These are phyloP conservation scores for Cyphomyrmex costatus DNA, from an alignment of 1,140 invertebrate genomes.

Conservation along the genomic window DNA sequence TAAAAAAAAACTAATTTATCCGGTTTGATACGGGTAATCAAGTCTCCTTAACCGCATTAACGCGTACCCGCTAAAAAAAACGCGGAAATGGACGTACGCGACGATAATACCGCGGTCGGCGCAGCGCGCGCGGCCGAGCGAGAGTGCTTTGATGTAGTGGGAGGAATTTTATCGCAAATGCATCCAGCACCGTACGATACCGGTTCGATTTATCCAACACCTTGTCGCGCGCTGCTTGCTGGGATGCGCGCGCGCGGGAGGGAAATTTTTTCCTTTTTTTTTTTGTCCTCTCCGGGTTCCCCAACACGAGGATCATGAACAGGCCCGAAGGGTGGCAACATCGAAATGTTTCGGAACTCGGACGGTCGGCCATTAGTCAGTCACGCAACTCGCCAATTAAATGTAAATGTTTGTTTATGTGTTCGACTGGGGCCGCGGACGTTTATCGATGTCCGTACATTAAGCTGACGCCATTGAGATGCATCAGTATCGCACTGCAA, in stretches of 20 bases:
- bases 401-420: constrained; percentile 85
- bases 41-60: constrained; percentile 63
- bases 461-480: constrained; percentile 79
- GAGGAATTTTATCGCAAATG: constrained; percentile 61
- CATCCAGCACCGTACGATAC: constrained; percentile 40
- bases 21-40: constrained; percentile 60
- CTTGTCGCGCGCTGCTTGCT: constrained; percentile 53
- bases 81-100: constrained; percentile 56
- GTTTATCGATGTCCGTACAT: constrained; percentile 84
- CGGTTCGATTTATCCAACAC: constrained; percentile 69
- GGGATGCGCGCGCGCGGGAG: background rate
- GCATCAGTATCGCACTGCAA: constrained; percentile 62
- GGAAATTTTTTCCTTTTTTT: constrained; percentile 25
- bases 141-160: constrained; percentile 56
- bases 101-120: constrained; percentile 37
- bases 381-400: constrained; percentile 82
- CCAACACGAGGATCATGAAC: constrained; percentile 61
- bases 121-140: constrained; percentile 27
- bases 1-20: constrained; percentile 51
- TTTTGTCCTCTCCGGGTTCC: constrained; percentile 60
- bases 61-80: constrained; percentile 56
- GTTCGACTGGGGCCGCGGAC: constrained; percentile 80
- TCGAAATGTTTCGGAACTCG: constrained; percentile 78
- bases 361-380: constrained; percentile 75
- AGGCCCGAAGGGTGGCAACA: constrained; percentile 66